phyloP scores from a whole-genome alignment of 2,797 vertebrate genomes.

The Eupleurogrammus muticus region DNA sequence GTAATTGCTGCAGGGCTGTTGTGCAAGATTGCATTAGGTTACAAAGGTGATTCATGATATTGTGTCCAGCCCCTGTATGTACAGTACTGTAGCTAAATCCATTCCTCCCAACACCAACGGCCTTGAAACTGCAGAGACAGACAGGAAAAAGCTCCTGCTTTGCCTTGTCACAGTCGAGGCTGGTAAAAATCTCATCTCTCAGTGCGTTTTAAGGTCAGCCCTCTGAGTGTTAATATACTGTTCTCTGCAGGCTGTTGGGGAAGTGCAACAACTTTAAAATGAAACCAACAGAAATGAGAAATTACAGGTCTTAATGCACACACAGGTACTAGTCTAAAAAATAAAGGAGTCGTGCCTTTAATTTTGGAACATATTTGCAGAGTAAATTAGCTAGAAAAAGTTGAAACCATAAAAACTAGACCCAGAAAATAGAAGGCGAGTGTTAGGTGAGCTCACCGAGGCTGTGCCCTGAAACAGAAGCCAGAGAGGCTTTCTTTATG shows the following conservation, averaged over 20 bases:
- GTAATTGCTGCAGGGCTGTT: conserved; percentile 3
- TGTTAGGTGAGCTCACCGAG: conserved; percentile 47
- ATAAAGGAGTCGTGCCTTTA: conserved; percentile 20
- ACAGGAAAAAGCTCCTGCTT: conserved; percentile 3
- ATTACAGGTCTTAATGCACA: conserved; percentile 7
- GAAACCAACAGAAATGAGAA: conserved; percentile 46
- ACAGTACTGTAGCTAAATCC: background rate
- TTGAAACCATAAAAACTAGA: conserved; percentile 36
- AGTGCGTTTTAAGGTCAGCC: conserved; percentile 37
- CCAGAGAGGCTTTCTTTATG: conserved; percentile 9
- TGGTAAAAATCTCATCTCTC: conserved; percentile 42
- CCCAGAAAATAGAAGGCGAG: conserved; percentile 42
- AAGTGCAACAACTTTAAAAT: conserved; percentile 31
- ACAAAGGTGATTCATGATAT: conserved; percentile 11
- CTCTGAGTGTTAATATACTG: conserved; percentile 42
- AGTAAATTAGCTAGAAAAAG: conserved; percentile 41
- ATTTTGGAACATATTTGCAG: conserved; percentile 40
- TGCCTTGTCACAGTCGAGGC: conserved; percentile 16
- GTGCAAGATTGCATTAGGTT: conserved; percentile 19
- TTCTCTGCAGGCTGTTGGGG: conserved; percentile 24
- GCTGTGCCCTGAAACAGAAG: conserved; percentile 30
- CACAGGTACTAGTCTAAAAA: conserved; percentile 22
- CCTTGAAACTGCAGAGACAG: conserved; percentile 6
- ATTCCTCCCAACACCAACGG: conserved; percentile 13
- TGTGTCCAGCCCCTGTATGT: background rate